Base-by-base conservation (phyloP, 2,888 invertebrate species). In the Spilosoma lubricipeda region DNA sequence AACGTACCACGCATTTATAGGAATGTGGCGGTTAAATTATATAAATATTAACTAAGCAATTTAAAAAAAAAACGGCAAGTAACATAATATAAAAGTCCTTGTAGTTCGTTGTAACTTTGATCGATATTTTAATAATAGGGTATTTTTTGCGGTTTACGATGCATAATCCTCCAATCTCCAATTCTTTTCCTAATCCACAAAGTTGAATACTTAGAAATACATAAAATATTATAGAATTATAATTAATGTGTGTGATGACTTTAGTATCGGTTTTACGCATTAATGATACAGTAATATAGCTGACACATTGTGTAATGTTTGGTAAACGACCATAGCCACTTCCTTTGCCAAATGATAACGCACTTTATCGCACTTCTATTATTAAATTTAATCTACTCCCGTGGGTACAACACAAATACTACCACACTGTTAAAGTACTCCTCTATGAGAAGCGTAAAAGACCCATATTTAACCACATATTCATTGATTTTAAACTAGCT, bases 341-440 rank as follows among this genome's bases (percentile, higher is more conserved):
- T 69, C 69, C 69, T 52, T 52, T 69, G n/a, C 11, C 69, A 15
- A 36, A 36, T n/a, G 69, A 69, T 69, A 69, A 56, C 69, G 52
- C 36, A 52, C n/a, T 52, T 68, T 68, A 68, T 68, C 52, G 8
- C 68, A n/a, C n/a, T 33, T 68, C 68, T 68, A 68, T 52, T n/a
- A 48, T 36, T 52, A 69, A 23, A 7, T 56, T 33, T 69, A 69
- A n/a, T 69, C 36, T 69, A 52, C n/a, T 69, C n/a, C 69, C 36
- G 23, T 56, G 36, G 36, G 3, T 59, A 56, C 11, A n/a, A 56
- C 56, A 56, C 11, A n/a, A 56, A n/a, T n/a, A 11, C 56, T 56
- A 56, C 2, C 13, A 27, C n/a, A 59, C 5, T 59, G 13, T 27
- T 59, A 27, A 27, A 59, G 27, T 59, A 27, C 13, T 59, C 13